Evolutionary conservation across 2,888 invertebrate genomes (phyloP), one percentile per base, ranked within the genome.

Genomic region (Metalampra italica): DNA sequence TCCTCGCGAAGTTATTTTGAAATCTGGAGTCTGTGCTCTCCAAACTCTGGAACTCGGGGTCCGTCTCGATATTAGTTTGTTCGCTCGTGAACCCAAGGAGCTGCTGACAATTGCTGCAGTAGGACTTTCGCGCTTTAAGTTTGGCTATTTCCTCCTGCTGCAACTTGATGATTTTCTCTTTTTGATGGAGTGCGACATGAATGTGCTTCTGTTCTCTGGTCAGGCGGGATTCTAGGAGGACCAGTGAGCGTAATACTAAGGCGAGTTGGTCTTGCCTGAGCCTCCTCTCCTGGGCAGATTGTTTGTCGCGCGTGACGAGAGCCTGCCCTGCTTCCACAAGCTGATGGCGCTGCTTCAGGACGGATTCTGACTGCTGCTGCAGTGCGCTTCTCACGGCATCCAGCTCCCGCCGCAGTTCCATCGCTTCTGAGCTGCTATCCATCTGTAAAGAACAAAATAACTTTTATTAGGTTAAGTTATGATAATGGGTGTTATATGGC

Each of bases 171-270:
- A 94, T 91, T 66, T 91, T 92, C 68, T 95, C 94, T 70, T 94
- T 94, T 68, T 94, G 93, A 52, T 91, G 90, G 13, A 95, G 85
- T 45, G 93, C 91, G 49, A 92, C 91, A 51, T 92, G 91, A 57
- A 95, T 94, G 62, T 91, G 91, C 61, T 93, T 92, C 69, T 95
- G 94, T 72, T 95, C 95, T 69, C 93, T 92, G 43, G 92, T 91
- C 22, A 95, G 83, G 8, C 94, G 90, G 8, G 94, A 93, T 75
- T 95, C 94, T 45, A 95, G 91, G 38, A 93, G 91, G 38, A 94
- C 90, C 49, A 95, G 80, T 3, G 94, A 93, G 43, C 94, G 90
- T 7, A 94, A 84, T 29, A 95, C 93, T 55, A 92, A 89, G 4
- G 93, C 92, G 29, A 95, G 88, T 67, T 95, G 94, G 68, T 92